These are phyloP conservation scores for Thalassophryne amazonica DNA, from an alignment of 2,797 vertebrate genomes.

Conservation along the genomic window DNA sequence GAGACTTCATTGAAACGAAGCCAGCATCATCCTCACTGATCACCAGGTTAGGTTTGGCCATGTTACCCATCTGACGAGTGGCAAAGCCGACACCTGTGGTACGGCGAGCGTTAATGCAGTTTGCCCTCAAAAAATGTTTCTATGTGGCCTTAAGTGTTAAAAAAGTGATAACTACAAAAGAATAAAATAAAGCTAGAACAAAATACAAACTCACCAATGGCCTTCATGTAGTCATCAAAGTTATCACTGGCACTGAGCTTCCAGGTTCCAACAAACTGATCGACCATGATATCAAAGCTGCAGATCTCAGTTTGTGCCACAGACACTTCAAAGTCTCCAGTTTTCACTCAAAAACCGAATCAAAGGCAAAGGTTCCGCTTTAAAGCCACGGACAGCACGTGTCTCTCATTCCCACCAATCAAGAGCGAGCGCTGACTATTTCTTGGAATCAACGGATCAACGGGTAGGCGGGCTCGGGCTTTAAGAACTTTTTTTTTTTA, in stretches of 20 bases:
- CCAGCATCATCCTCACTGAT: slow-evolving; percentile 59
- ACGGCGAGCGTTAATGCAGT: neutral
- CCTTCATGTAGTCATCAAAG: slow-evolving; percentile 93
- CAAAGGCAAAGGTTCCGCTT: neutral
- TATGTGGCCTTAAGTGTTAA: too few species aligned
- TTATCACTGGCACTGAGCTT: slow-evolving; percentile 85
- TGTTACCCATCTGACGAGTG: slow-evolving; percentile 68
- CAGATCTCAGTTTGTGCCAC: too few species aligned
- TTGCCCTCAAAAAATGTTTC: neutral
- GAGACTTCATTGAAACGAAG: slow-evolving; percentile 62
- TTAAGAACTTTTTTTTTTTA: slow-evolving; percentile 21
- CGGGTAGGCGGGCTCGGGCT: slow-evolving; percentile 38
- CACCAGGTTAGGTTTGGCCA: slow-evolving; percentile 68
- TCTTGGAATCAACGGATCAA: slow-evolving; percentile 25
- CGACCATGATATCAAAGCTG: slow-evolving; percentile 74
- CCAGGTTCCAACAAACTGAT: slow-evolving; percentile 87
- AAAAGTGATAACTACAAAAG: too few species aligned
- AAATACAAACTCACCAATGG: slow-evolving; percentile 77
- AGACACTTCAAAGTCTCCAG: neutral
- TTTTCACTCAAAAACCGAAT: neutral
- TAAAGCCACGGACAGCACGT: slow-evolving; percentile 36
- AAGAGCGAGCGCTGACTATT: slow-evolving; percentile 17
- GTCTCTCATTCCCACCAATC: slow-evolving; percentile 50
- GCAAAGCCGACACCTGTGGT: slow-evolving; percentile 75
- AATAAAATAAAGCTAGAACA: neutral